Conservation (phyloP, 2,888 invertebrate genomes). For the Danaus chrysippus region DNA sequence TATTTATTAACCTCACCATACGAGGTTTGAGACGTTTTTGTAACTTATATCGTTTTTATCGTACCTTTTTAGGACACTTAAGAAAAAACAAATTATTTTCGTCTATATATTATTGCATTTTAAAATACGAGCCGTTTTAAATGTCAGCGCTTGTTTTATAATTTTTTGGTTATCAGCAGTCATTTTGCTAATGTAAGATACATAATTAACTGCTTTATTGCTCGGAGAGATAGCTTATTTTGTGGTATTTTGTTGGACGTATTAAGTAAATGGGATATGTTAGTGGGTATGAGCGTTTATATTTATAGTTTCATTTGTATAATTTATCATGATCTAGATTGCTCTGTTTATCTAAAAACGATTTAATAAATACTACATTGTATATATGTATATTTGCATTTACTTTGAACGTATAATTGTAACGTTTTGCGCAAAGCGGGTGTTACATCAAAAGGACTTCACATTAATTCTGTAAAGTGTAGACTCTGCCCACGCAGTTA, state of each 20-base stretch:
- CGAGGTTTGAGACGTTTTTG: slow-evolving; percentile 50
- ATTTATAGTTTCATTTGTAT: slow-evolving; percentile 1
- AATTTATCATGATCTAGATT: too few relatives aligned
- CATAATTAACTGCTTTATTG: slow-evolving; percentile 67
- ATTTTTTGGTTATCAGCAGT: slow-evolving; percentile 54
- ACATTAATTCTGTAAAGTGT: background rate
- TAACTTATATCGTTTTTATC: slow-evolving; percentile 36
- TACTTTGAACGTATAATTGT: too few relatives aligned
- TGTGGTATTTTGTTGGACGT: slow-evolving; percentile 51
- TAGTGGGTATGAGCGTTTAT: slow-evolving; percentile 30
- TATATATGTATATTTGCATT: too few relatives aligned
- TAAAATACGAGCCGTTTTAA: slow-evolving; percentile 37
- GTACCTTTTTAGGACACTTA: slow-evolving; percentile 15
- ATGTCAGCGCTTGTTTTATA: slow-evolving; percentile 55
- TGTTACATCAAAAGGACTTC: background rate
- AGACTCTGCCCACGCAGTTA: background rate
- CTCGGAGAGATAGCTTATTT: slow-evolving; percentile 67
- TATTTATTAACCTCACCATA: slow-evolving; percentile 67
- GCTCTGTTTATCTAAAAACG: too few relatives aligned
- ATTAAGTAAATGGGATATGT: slow-evolving; percentile 48
- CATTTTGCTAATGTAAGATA: slow-evolving; percentile 67
- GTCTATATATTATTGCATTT: slow-evolving; percentile 26
- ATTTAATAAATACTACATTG: too few relatives aligned
- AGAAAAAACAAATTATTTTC: slow-evolving; percentile 30
- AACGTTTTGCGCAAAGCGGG: background rate